These are phyloP conservation scores for Ctenoplectra terminalis DNA, from an alignment of 1,140 invertebrate species.

Conservation along the genomic window DNA sequence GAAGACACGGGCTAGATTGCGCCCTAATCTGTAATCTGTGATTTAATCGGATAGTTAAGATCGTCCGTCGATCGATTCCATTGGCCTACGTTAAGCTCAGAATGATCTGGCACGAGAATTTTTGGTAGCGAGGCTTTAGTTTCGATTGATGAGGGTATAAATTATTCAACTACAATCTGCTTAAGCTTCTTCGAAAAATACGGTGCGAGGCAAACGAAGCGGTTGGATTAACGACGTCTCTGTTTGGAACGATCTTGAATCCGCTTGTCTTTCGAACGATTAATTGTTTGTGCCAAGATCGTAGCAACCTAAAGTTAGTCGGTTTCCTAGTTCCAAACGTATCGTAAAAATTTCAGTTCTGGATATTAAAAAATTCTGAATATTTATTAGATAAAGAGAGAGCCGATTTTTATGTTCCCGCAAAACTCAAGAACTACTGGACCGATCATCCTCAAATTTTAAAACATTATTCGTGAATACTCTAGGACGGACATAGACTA, in stretches of 20 bases:
- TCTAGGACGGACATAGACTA: too few relatives aligned
- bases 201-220: not conserved
- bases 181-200: not conserved
- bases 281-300: not conserved
- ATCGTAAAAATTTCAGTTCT: too few relatives aligned
- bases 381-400: too few relatives aligned
- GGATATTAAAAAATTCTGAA: too few relatives aligned
- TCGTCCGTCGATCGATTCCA: not conserved
- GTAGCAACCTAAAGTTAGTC: not conserved
- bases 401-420: too few relatives aligned
- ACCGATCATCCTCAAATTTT: too few relatives aligned
- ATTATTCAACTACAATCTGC: conserved; percentile 3
- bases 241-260: not conserved
- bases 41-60: conserved; percentile 41
- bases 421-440: too few relatives aligned
- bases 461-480: too few relatives aligned
- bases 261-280: not conserved
- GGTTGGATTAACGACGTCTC: not conserved
- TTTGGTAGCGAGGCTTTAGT: not conserved
- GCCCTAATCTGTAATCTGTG: conserved; percentile 86
- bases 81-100: not conserved
- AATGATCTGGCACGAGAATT: not conserved
- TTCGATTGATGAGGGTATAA: not conserved
- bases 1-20: conserved; percentile 90
- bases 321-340: not conserved